These are phyloP conservation scores for Dipodomys spectabilis DNA, from an alignment of 2,113 vertebrate species.

Conservation along the genomic window DNA sequence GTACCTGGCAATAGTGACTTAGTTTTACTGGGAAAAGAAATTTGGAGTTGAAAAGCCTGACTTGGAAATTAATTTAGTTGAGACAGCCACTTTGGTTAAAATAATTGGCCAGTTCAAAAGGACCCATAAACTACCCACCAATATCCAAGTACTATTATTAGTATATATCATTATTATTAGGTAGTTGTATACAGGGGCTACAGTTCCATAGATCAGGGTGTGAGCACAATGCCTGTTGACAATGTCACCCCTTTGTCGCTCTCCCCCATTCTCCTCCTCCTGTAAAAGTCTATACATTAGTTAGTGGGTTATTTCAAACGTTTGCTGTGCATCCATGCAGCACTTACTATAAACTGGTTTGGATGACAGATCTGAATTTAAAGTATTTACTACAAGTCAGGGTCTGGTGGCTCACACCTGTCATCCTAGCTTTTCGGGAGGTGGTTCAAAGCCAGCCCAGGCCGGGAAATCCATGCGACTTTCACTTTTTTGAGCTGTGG, in stretches of 20 bases:
- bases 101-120: not conserved
- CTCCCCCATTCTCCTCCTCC: no score
- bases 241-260: no score
- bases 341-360: constrained; percentile 14
- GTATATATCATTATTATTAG: no score
- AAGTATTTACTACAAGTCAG: not conserved
- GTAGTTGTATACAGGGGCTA: no score
- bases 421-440: no score
- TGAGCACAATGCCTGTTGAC: no score
- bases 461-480: no score
- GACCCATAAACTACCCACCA: not conserved
- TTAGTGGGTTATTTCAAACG: constrained; percentile 4
- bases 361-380: constrained; percentile 17
- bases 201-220: no score
- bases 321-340: constrained; percentile 21
- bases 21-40: constrained; percentile 70
- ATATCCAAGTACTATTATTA: no score
- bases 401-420: no score
- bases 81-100: not conserved
- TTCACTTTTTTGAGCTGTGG: no score
- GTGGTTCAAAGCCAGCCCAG: no score
- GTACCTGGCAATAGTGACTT: not conserved
- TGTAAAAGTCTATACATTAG: not conserved
- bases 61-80: constrained; percentile 40
- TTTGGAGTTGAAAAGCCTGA: constrained; percentile 15